These are phyloP conservation scores for Cryptophagus acutangulus DNA, from an alignment of 2,888 invertebrate genomes.

Conservation along the genomic window DNA sequence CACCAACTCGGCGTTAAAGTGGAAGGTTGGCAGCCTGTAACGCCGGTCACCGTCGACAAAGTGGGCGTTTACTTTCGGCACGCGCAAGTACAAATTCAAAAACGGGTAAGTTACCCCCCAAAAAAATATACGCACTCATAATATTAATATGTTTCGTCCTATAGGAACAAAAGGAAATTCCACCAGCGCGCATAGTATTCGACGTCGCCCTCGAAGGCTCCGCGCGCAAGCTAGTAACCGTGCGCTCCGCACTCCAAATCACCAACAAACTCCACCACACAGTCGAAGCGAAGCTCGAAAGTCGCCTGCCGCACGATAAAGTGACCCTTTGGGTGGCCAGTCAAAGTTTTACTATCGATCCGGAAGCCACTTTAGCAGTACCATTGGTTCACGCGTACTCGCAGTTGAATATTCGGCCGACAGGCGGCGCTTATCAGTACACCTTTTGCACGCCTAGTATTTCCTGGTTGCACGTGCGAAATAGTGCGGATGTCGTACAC, in stretches of 20 bases:
- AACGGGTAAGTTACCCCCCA: conserved; percentile 28
- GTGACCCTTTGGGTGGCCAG: conserved; percentile 39
- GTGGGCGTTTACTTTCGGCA: conserved; percentile 91
- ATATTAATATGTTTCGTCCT: conserved; percentile 9
- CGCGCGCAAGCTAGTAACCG: conserved; percentile 87
- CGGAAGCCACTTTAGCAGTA: conserved; percentile 63
- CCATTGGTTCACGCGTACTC: conserved; percentile 73
- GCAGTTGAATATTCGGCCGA: conserved; percentile 70
- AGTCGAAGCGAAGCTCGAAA: conserved; percentile 68
- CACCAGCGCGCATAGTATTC: conserved; percentile 78
- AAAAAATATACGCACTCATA: not conserved
- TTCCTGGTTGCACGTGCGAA: conserved; percentile 58
- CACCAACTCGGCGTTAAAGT: conserved; percentile 87
- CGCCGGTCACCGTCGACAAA: conserved; percentile 91
- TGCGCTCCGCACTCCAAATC: conserved; percentile 83
- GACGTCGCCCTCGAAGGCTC: conserved; percentile 89
- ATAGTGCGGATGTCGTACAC: conserved; percentile 44
- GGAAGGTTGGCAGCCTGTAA: conserved; percentile 81
- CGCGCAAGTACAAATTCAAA: conserved; percentile 48
- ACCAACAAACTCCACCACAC: conserved; percentile 70
- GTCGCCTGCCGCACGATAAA: conserved; percentile 47
- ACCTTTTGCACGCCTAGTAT: conserved; percentile 57
- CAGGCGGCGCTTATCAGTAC: conserved; percentile 50
- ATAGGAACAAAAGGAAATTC: conserved; percentile 33
- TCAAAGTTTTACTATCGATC: conserved; percentile 47